These are phyloP conservation scores for Alosa alosa DNA, from an alignment of 2,113 vertebrate genomes.

Conservation along the genomic window DNA sequence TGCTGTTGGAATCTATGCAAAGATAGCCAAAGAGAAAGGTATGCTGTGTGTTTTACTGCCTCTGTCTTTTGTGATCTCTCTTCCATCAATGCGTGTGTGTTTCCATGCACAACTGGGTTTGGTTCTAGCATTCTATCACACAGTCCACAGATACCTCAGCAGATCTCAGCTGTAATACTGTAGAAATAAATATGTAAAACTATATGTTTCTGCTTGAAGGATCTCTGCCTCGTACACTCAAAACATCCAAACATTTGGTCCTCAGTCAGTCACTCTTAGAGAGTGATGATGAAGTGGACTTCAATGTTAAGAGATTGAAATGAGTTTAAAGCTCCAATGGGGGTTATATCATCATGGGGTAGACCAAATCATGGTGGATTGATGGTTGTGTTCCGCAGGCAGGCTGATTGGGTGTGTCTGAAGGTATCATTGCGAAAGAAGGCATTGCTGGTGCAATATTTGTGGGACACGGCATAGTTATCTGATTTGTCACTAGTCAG, in stretches of 20 bases:
- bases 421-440: neutral
- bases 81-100: neutral
- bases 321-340: neutral
- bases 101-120: neutral
- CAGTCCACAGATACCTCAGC: no score
- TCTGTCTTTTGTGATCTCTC: neutral
- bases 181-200: no score
- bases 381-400: no score
- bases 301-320: neutral
- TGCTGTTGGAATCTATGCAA: constrained; percentile 77
- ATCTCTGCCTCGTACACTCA: neutral
- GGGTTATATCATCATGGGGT: no score
- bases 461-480: neutral
- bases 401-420: neutral
- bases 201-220: no score
- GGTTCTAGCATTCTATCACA: no score
- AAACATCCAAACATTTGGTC: neutral
- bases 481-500: neutral
- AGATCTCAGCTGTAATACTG: no score
- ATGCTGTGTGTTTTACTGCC: constrained; percentile 37
- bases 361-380: no score
- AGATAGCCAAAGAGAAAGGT: constrained; percentile 77
- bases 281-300: neutral
- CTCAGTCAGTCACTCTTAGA: neutral
- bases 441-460: neutral